phyloP scores from a whole-genome alignment of 2,797 vertebrate species.

The Psittacula derbiana region DNA sequence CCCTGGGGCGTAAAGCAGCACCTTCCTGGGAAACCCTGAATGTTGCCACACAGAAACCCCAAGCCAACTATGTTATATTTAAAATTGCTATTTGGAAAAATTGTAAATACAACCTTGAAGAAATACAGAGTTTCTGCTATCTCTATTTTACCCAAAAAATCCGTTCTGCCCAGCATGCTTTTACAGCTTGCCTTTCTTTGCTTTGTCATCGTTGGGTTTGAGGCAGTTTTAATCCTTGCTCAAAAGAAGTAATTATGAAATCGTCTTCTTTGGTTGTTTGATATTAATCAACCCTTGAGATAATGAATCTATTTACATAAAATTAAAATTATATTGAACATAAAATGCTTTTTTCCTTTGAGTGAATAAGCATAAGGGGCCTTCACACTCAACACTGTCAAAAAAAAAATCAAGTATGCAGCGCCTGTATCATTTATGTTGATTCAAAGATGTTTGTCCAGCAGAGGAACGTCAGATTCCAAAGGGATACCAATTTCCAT shows the following conservation, averaged over 20 bases:
- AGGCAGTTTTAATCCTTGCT: not conserved
- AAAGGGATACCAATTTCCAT: not conserved
- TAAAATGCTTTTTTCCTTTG: not conserved
- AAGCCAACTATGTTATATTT: accelerated
- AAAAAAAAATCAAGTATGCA: not conserved
- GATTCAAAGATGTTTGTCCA: not conserved
- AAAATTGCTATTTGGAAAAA: not conserved
- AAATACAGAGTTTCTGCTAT: accelerated
- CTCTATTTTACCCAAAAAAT: accelerated
- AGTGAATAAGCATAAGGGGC: not conserved
- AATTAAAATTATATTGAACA: not conserved
- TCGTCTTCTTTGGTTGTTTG: not conserved
- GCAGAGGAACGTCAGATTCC: not conserved
- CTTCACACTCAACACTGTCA: not conserved
- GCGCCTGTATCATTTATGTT: accelerated
- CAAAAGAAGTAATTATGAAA: not conserved
- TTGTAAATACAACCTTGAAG: accelerated
- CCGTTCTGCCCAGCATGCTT: accelerated
- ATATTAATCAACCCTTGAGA: not conserved
- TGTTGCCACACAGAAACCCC: not conserved
- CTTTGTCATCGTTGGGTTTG: not conserved
- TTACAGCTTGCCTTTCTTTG: not conserved
- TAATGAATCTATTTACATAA: too few species aligned
- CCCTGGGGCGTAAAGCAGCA: not conserved
- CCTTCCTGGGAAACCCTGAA: not conserved